A percentile compares a stretch with the other conserved stretches of the same genome.
Conservation (phyloP, 2,113 vertebrate genomes). For the Daboia siamensis region DNA sequence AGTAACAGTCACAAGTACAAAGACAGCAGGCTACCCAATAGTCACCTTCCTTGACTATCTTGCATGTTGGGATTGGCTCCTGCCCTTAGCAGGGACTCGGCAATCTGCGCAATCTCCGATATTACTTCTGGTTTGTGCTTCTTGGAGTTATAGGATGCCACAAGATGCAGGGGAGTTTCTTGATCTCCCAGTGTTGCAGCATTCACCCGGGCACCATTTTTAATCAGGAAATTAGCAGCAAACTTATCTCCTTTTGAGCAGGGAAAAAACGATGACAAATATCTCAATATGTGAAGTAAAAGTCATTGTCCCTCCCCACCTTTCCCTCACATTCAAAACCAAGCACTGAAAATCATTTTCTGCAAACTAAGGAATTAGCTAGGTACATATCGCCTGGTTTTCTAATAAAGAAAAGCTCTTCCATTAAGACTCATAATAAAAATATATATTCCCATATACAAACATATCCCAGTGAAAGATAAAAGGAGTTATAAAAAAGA, state of each 20-base stretch:
- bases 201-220: conserved; percentile 89
- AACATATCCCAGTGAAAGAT: neutral
- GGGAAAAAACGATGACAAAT: neutral
- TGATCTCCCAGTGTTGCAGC: conserved; percentile 89
- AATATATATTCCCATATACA: neutral
- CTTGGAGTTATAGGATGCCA: conserved; percentile 88
- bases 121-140: conserved; percentile 84
- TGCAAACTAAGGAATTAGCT: neutral
- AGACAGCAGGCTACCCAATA: neutral
- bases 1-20: neutral
- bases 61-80: conserved; percentile 97
- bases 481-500: neutral
- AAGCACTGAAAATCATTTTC: neutral
- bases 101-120: conserved; percentile 88
- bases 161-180: conserved; percentile 93
- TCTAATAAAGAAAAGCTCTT: neutral
- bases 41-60: conserved; percentile 87
- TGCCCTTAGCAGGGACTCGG: conserved; percentile 87
- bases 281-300: neutral
- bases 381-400: neutral
- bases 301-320: no score
- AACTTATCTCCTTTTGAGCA: conserved; percentile 86
- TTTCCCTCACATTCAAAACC: neutral
- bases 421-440: neutral
- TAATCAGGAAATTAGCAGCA: conserved; percentile 91